Evolutionary conservation across 2,113 vertebrate genomes (phyloP).

Genomic region (Conger conger): DNA sequence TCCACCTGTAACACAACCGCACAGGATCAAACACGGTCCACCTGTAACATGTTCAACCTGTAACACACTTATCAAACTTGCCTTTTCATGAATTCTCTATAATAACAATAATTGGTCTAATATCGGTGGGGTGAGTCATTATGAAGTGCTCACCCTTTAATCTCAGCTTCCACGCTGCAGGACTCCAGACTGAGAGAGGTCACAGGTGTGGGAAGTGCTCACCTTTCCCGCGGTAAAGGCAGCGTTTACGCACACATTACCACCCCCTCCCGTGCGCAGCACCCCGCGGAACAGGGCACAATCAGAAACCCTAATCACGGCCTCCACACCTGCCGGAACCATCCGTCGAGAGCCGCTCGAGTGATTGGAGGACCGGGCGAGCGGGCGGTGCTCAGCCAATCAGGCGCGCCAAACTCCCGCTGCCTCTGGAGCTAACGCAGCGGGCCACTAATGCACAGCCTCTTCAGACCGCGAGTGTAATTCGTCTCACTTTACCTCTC

Average conservation of each 20-base stretch:
- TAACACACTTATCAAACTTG: too few relatives aligned
- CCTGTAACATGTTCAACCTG: slow-evolving; percentile 92
- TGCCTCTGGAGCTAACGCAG: slow-evolving; percentile 4
- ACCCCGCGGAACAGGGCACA: slow-evolving; percentile 38
- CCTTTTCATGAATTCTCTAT: too few relatives aligned
- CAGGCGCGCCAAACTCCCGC: slow-evolving; percentile 23
- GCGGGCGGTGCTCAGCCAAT: slow-evolving; percentile 30
- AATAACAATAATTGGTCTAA: too few relatives aligned
- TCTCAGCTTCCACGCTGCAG: not conserved
- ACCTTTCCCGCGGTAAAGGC: not conserved
- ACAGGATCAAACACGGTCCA: too few relatives aligned
- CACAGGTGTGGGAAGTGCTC: not conserved
- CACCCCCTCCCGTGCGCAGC: too few relatives aligned
- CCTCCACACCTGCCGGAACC: not conserved
- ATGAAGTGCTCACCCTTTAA: too few relatives aligned
- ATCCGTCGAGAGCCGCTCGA: slow-evolving; percentile 16
- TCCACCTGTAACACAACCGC: slow-evolving; percentile 79
- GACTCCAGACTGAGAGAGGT: not conserved
- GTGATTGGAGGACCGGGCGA: slow-evolving; percentile 41
- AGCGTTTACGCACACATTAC: too few relatives aligned
- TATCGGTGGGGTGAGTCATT: too few relatives aligned
- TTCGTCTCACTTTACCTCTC: not conserved
- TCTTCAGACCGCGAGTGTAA: not conserved
- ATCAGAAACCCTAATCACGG: slow-evolving; percentile 48
- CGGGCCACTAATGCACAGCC: not conserved